Evolutionary conservation across 2,888 invertebrate genomes (phyloP), one percentile per base, ranked within the genome.

Genomic region (Seira sanloemensis): DNA sequence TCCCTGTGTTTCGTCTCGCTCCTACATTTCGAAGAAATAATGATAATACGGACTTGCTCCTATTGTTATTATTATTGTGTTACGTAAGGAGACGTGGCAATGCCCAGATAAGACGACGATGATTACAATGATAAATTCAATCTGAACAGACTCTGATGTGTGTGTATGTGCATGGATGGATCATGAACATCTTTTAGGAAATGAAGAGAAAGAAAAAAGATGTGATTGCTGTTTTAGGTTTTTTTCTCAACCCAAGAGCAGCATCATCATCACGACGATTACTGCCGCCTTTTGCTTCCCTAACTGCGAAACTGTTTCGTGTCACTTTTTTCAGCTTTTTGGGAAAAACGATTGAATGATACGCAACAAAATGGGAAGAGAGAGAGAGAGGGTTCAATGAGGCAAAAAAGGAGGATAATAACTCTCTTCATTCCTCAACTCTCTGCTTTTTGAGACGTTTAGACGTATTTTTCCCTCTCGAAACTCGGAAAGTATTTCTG

Each of bases 391-490:
- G 58, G 58, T 23, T 18, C 46, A 58, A 74, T 37, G 58, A 71
- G 37, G 7, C 18, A 37, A 65, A 21, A 58, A 25, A 25, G 27
- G 37, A 26, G 2, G 21, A 71, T 76, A 76, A 76, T 75, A 81
- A 69, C 80, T 80, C 68, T 67, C 23, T 80, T 67, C 73, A 58
- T n/a, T 58, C 58, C n/a, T 66, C 66, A 26, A 62, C 2, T 21
- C 46, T 4, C 5, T 37, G 18, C 37, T 69, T 46, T 0, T 4
- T 12, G 46, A 72, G n/a, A 58, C 58, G 58, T 58, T 58, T 58
- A 18, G n/a, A 58, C 12, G 37, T 37, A 37, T 5, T 37, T 37
- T 37, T n/a, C 37, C 37, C 37, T 12, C 37, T 37, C 7, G 7
- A 37, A 37, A 37, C n/a, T 37, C 12, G 37, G 37, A 37, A 37